Evolutionary conservation across 2,797 vertebrate species (phyloP).

Genomic region (Cacajao melanocephalus): DNA sequence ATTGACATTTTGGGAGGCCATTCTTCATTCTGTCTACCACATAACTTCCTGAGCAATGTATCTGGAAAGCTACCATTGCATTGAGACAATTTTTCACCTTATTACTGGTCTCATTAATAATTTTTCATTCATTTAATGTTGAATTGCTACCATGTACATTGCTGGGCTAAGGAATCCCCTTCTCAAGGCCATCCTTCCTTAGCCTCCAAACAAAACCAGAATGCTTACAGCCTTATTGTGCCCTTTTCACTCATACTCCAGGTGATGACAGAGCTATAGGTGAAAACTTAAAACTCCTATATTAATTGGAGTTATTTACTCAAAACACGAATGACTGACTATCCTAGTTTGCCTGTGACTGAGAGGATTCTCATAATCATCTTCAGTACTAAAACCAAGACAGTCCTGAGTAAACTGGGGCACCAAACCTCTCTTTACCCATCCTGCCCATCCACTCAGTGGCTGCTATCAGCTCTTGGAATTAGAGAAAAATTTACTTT

Average conservation of each 20-base stretch:
- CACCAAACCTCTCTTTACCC: background rate
- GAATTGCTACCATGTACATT: background rate
- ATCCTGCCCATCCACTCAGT: background rate
- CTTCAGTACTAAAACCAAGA: background rate
- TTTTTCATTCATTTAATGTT: background rate
- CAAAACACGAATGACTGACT: background rate
- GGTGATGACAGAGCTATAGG: background rate
- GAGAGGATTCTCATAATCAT: background rate
- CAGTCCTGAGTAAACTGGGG: background rate
- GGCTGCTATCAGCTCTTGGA: background rate
- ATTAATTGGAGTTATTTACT: background rate
- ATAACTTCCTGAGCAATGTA: background rate
- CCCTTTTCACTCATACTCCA: background rate
- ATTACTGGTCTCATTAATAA: background rate
- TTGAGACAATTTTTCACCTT: background rate
- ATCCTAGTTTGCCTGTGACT: background rate
- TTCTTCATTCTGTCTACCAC: background rate
- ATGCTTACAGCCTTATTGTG: background rate
- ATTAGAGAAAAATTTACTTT: background rate
- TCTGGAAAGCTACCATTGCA: background rate
- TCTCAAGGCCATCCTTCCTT: background rate
- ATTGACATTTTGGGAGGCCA: background rate
- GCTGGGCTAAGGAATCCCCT: background rate
- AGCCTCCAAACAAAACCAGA: background rate
- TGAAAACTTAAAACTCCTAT: background rate